phyloP scores from a whole-genome alignment of 2,888 invertebrate species.

The Caenorhabditis becei region DNA sequence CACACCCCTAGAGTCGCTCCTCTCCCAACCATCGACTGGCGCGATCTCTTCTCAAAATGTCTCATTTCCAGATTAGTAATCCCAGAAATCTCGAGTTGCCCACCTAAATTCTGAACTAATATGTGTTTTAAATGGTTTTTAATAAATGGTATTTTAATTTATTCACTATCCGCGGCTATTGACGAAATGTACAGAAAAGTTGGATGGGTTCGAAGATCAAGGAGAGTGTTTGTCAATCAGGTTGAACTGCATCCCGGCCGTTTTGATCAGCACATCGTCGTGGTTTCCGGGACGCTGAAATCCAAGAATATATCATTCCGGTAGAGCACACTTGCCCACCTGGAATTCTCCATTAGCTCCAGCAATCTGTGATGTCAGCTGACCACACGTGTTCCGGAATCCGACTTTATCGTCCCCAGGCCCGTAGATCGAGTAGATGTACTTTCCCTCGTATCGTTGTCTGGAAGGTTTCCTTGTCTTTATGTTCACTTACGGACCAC shows the following conservation, averaged over 20 bases:
- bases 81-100: too few species aligned
- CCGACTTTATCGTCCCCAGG: conserved; percentile 79
- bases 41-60: conserved; percentile 17
- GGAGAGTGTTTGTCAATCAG: conserved; percentile 68
- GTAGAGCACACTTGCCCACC: conserved; percentile 53
- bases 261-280: conserved; percentile 75
- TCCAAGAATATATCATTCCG: not conserved
- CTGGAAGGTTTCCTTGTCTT: conserved; percentile 31
- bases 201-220: not conserved
- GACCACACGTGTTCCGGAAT: conserved; percentile 73
- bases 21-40: conserved; percentile 11
- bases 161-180: too few species aligned
- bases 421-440: conserved; percentile 77
- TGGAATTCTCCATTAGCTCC: conserved; percentile 72
- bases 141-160: too few species aligned
- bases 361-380: conserved; percentile 71
- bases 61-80: not conserved
- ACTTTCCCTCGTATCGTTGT: conserved; percentile 74
- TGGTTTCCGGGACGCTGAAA: conserved; percentile 77
- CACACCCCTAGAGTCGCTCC: conserved; percentile 21
- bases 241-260: conserved; percentile 73
- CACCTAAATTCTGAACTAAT: too few species aligned
- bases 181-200: conserved; percentile 33
- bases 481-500: too few species aligned
- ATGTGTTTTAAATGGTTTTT: conserved; percentile 6